phyloP scores from a whole-genome alignment of 2,797 vertebrate genomes.

The Anableps anableps region DNA sequence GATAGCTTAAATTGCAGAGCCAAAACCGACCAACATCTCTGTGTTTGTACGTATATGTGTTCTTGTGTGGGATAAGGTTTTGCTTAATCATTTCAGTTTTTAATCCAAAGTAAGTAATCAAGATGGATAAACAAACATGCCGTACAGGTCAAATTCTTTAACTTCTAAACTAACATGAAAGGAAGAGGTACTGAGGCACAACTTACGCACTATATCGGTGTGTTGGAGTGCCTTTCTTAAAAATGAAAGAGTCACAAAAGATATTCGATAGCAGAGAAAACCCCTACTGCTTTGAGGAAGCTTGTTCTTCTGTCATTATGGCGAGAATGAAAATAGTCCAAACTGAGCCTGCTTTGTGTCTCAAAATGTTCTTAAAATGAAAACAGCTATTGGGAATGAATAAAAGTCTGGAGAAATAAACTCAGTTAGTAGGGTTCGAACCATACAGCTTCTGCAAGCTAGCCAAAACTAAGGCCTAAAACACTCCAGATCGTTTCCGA shows the following conservation, averaged over 20 bases:
- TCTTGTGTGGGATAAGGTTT: not conserved
- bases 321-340: not conserved
- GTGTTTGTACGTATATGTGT: slow-evolving; percentile 10
- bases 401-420: not conserved
- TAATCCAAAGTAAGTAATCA: not conserved
- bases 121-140: not conserved
- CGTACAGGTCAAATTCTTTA: not conserved
- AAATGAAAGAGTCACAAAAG: not conserved
- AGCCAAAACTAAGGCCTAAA: too few species aligned
- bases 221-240: not conserved
- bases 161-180: not conserved
- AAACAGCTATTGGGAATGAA: not conserved
- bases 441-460: not conserved
- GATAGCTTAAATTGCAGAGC: not conserved
- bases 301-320: not conserved
- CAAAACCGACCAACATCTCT: slow-evolving; percentile 13
- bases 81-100: not conserved
- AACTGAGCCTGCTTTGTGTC: not conserved
- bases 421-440: not conserved
- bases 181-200: not conserved
- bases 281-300: not conserved
- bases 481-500: too few species aligned
- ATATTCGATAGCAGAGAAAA: not conserved
- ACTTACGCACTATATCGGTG: not conserved
- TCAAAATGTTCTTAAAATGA: not conserved